Percentiles rank a stretch among this genome's conserved stretches.
Conservation (phyloP, 2,888 invertebrate genomes). For the Eulithis prunata region DNA sequence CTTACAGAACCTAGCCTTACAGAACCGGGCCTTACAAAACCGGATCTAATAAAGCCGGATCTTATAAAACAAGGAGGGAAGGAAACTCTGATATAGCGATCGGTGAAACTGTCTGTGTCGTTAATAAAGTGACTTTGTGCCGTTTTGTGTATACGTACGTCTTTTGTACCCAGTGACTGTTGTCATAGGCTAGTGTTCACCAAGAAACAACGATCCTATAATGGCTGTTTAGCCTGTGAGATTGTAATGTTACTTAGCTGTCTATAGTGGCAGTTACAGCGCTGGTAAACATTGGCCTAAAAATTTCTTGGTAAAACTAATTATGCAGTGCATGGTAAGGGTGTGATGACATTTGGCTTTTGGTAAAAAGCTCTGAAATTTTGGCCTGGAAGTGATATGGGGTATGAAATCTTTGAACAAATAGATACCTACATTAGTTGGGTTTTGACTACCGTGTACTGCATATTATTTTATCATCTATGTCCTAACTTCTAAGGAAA, state of each 20-base stretch:
- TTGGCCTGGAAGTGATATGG: too few relatives aligned
- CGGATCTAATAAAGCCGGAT: conserved; percentile 42
- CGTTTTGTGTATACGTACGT: conserved; percentile 43
- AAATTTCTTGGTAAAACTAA: conserved; percentile 9
- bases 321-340: conserved; percentile 20
- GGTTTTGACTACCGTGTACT: conserved; percentile 10
- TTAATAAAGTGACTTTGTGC: conserved; percentile 29
- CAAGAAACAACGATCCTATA: conserved; percentile 6
- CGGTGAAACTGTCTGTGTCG: conserved; percentile 49
- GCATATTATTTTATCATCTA: conserved; percentile 23
- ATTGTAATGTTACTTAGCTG: background rate
- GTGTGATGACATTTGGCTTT: background rate
- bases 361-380: background rate
- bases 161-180: conserved; percentile 32
- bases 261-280: background rate
- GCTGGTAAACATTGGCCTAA: conserved; percentile 11
- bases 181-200: conserved; percentile 9
- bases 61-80: conserved; percentile 71
- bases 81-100: conserved; percentile 78
- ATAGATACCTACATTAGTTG: too few relatives aligned
- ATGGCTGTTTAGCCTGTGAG: conserved; percentile 9
- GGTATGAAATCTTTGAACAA: background rate
- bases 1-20: conserved; percentile 10
- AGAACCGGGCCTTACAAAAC: conserved; percentile 5
- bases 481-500: conserved; percentile 32